Evolutionary conservation across 2,888 invertebrate genomes (phyloP), one percentile per base, ranked within the genome.

Genomic region (Galerucella nymphaeae): DNA sequence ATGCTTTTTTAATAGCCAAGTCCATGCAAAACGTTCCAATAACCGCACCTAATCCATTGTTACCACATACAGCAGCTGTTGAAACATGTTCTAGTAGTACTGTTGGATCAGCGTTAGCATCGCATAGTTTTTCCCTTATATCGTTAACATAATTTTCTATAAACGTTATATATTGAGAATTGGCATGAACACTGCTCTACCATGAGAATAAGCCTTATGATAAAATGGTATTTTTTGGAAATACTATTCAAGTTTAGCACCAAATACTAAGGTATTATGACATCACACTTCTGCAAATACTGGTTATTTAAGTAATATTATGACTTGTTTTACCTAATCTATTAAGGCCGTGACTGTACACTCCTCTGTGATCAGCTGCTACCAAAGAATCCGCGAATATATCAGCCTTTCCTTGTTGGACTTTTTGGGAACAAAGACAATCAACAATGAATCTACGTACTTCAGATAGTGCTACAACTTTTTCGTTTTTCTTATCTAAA

Each of bases 321-420:
- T n/a, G 13, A 8, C 14, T 42, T 41, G 18, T 64, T 59, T 77
- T 81, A 86, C 86, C 84, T 76, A 93, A 83, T 80, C 93, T 84
- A 82, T 93, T 93, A 80, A 94, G 87, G 6, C 93, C 93, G 82
- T 94, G 93, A 80, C 92, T 93, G 83, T 89, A 92, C 81, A 93
- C 92, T 0, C 93, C 93, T 68, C 91, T 85, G 79, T 90, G 89
- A 84, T 93, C 93, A 5, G 93, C 92, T 45, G 89, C 90, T 55
- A 92, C 89, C 63, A 95, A 85, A 58, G 93, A 89, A 80, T 93
- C 91, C 0, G 93, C 94, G 79, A 94, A 88, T 3, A 88, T 88
- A 18, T 85, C 81, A 0, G 93, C 93, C 84, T 94, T 90, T 8
- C 86, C 85, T 71, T 83, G 79, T 1, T 89, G 88, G 0, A 92